Conservation (phyloP, 1,140 invertebrate species). For the Drosophila tristis region DNA sequence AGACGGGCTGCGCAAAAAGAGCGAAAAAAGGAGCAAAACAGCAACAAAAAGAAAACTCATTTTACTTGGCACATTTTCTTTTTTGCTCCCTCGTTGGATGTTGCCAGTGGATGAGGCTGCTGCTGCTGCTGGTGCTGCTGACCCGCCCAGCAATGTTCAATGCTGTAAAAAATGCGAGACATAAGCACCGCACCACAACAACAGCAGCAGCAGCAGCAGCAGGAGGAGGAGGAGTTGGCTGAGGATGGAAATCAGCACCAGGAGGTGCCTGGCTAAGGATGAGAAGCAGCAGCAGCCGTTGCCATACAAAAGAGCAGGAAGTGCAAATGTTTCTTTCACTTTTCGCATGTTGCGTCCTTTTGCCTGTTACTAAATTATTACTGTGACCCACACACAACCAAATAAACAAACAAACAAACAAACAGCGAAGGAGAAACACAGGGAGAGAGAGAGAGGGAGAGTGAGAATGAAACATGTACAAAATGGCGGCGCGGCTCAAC, state of each 20-base stretch:
- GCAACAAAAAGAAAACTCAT: constrained; percentile 43
- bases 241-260: no score
- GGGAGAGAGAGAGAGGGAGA: neutral
- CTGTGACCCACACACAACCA: constrained; percentile 57
- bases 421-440: neutral
- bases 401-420: constrained; percentile 17
- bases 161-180: constrained; percentile 38
- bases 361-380: constrained; percentile 80
- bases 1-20: constrained; percentile 24
- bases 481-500: constrained; percentile 40
- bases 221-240: neutral
- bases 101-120: neutral
- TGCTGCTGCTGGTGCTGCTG: constrained; percentile 38
- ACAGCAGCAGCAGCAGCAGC: neutral
- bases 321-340: constrained; percentile 78
- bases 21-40: constrained; percentile 13
- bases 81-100: constrained; percentile 2
- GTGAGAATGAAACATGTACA: neutral
- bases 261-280: no score
- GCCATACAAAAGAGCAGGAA: constrained; percentile 67
- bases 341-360: constrained; percentile 56
- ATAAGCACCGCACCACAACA: no score
- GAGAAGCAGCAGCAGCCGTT: constrained; percentile 2
- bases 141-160: constrained; percentile 70
- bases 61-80: constrained; percentile 69